These are phyloP conservation scores for Caenorhabditis sp. DNA, from an alignment of 2,888 invertebrate genomes.

Conservation along the genomic window DNA sequence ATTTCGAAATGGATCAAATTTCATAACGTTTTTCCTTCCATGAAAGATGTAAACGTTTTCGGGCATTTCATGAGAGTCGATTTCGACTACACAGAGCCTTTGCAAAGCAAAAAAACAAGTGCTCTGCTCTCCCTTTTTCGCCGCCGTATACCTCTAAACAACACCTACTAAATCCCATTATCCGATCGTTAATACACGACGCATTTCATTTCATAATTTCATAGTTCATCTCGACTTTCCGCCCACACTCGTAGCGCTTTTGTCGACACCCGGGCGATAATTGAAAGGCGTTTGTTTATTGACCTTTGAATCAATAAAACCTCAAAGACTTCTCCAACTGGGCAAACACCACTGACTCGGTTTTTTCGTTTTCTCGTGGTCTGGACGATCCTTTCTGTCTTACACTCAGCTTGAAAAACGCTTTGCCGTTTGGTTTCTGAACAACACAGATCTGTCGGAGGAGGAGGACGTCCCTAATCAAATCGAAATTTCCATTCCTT, in stretches of 20 bases:
- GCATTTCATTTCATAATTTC: neutral
- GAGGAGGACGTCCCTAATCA: slow-evolving; percentile 1
- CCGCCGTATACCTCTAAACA: too few relatives aligned
- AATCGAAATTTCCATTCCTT: slow-evolving; percentile 19
- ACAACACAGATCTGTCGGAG: slow-evolving; percentile 15
- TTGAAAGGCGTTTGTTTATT: slow-evolving; percentile 35
- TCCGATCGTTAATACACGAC: too few relatives aligned
- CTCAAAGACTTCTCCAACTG: slow-evolving; percentile 19
- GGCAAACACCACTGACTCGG: slow-evolving; percentile 9
- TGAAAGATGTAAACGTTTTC: too few relatives aligned
- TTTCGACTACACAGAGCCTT: too few relatives aligned
- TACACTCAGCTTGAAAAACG: slow-evolving; percentile 27
- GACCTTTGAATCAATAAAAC: slow-evolving; percentile 49
- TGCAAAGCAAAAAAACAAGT: too few relatives aligned
- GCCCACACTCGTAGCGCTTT: neutral
- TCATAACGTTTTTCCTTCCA: too few relatives aligned
- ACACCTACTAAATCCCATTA: too few relatives aligned
- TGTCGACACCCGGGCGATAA: slow-evolving; percentile 16
- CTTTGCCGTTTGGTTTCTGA: slow-evolving; percentile 45
- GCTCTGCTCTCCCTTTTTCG: too few relatives aligned
- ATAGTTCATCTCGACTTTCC: neutral
- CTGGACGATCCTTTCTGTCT: neutral
- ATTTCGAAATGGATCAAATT: too few relatives aligned
- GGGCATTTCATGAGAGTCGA: too few relatives aligned
- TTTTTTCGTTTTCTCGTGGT: slow-evolving; percentile 7